Percentiles rank a stretch among this genome's conserved stretches.
Conservation (phyloP, 2,113 vertebrate species). For the Pteropus alecto region DNA sequence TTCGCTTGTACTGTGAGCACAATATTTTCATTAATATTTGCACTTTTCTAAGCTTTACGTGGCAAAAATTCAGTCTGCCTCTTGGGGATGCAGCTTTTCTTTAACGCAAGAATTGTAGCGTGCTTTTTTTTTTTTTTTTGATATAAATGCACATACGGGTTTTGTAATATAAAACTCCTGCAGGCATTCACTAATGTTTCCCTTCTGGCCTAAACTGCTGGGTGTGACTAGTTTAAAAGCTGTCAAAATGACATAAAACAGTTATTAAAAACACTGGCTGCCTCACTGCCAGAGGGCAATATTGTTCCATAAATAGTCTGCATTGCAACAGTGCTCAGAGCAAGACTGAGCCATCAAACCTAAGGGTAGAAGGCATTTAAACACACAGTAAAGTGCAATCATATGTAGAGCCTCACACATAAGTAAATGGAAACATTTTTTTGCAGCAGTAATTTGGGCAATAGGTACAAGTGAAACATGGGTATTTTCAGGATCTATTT, state of each 20-base stretch:
- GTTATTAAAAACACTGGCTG: slow-evolving; percentile 77
- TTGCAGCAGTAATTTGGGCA: slow-evolving; percentile 55
- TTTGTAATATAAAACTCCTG: slow-evolving; percentile 76
- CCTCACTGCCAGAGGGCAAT: slow-evolving; percentile 81
- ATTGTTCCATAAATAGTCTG: slow-evolving; percentile 80
- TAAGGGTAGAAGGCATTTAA: slow-evolving; percentile 68
- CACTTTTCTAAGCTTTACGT: slow-evolving; percentile 38
- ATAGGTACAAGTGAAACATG: slow-evolving; percentile 59
- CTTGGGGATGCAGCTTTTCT: slow-evolving; percentile 65
- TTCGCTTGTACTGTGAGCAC: neutral
- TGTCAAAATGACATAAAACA: slow-evolving; percentile 84
- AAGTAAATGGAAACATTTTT: slow-evolving; percentile 58
- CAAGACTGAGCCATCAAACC: slow-evolving; percentile 52
- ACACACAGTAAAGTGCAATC: slow-evolving; percentile 56
- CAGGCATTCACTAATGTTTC: slow-evolving; percentile 76
- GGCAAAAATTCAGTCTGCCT: slow-evolving; percentile 52
- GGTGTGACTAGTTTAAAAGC: slow-evolving; percentile 81
- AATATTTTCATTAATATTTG: neutral
- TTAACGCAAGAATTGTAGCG: slow-evolving; percentile 52
- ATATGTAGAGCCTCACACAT: slow-evolving; percentile 36
- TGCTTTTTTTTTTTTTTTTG: neutral
- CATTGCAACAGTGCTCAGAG: slow-evolving; percentile 60
- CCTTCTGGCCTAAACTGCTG: slow-evolving; percentile 78
- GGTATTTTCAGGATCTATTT: slow-evolving; percentile 54
- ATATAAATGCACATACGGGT: slow-evolving; percentile 56